Percentiles rank a stretch among this genome's conserved stretches.
Conservation (phyloP, 2,888 invertebrate genomes). For the Scaptodrosophila latifasciaeformis region DNA sequence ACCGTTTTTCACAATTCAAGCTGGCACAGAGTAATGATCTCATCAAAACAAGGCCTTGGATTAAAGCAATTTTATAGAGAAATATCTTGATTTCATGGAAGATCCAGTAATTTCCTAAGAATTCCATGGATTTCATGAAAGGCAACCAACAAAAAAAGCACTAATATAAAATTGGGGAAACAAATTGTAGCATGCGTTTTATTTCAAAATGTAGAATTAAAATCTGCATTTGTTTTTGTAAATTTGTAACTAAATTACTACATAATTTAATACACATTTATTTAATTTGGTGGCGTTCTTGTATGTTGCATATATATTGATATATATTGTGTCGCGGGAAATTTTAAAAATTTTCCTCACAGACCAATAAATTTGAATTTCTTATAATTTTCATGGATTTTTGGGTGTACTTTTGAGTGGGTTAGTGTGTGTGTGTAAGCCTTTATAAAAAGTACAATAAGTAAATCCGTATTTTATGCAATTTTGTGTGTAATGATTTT, state of each 20-base stretch:
- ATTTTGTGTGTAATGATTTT: slow-evolving; percentile 4
- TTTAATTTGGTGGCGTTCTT: slow-evolving; percentile 61
- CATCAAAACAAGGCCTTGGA: too few species aligned
- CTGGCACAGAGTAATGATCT: too few species aligned
- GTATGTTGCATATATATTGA: slow-evolving; percentile 1
- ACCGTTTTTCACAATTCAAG: too few species aligned
- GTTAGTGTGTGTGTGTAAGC: slow-evolving; percentile 24
- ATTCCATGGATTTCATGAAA: too few species aligned
- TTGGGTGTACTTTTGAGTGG: background rate
- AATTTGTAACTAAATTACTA: slow-evolving; percentile 60
- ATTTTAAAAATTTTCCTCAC: too few species aligned
- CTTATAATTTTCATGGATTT: background rate
- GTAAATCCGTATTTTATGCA: slow-evolving; percentile 20
- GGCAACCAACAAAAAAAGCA: too few species aligned
- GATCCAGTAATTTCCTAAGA: too few species aligned
- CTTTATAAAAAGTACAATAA: slow-evolving; percentile 51
- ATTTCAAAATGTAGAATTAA: too few species aligned
- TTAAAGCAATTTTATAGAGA: too few species aligned
- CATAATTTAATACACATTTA: slow-evolving; percentile 58
- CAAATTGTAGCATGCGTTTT: slow-evolving; percentile 44
- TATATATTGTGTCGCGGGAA: background rate
- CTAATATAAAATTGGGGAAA: too few species aligned
- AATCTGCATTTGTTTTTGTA: slow-evolving; percentile 19
- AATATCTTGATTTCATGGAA: too few species aligned
- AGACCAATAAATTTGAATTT: too few species aligned